Percentiles rank a stretch among this genome's conserved stretches.
Evolutionary conservation across 2,797 vertebrate genomes (phyloP).

Genomic region (Prunella strophiata): DNA sequence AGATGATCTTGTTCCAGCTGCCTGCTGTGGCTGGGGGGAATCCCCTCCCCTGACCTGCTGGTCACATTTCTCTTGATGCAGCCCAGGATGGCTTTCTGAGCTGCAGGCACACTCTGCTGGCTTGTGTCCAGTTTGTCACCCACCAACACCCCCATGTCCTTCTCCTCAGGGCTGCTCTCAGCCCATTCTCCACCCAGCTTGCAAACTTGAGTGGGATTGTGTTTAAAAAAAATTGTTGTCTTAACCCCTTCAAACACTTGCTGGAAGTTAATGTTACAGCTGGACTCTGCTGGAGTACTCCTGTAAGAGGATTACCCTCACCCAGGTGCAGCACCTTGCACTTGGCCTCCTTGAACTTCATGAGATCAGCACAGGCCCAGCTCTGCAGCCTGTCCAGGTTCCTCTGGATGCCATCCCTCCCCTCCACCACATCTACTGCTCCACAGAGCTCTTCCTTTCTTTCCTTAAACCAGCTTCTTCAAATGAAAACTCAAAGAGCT

Average conservation of each 20-base stretch:
- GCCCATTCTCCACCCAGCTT: neutral
- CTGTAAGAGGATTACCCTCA: neutral
- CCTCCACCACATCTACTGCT: too few species aligned
- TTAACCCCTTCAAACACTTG: neutral
- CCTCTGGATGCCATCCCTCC: neutral
- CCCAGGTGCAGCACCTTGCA: neutral
- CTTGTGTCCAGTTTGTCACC: neutral
- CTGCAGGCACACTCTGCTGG: neutral
- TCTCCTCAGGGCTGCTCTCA: neutral
- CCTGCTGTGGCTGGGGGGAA: neutral
- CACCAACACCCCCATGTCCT: neutral
- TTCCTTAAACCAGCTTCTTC: neutral
- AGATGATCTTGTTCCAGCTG: neutral
- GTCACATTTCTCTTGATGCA: neutral
- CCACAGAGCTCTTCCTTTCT: neutral
- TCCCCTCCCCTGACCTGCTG: neutral
- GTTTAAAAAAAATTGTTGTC: neutral
- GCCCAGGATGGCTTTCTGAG: neutral
- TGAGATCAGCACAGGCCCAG: neutral
- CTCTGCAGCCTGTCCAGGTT: neutral
- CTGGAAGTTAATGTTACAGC: neutral
- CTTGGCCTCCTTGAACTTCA: fast-evolving
- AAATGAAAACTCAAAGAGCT: neutral
- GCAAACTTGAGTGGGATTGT: neutral
- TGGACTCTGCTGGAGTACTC: neutral